Evolutionary conservation across 2,888 invertebrate genomes (phyloP).

Genomic region (Saturnia japonica): DNA sequence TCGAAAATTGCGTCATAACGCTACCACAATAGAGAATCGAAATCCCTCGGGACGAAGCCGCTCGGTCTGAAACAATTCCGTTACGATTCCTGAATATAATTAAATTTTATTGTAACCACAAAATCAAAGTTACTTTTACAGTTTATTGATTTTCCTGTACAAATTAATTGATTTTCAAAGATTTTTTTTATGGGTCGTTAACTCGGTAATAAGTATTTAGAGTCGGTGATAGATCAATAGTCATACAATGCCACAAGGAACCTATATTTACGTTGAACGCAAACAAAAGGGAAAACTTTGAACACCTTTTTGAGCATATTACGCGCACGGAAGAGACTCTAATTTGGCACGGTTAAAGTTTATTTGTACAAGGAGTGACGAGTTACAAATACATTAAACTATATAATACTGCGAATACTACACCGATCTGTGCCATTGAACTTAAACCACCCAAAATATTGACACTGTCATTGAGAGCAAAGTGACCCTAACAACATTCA

Average conservation of each 20-base stretch:
- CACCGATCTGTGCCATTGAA: too few species aligned
- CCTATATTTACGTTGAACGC: neutral
- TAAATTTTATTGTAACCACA: slow-evolving; percentile 23
- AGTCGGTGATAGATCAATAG: neutral
- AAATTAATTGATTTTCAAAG: neutral
- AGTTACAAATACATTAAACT: too few species aligned
- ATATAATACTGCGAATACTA: too few species aligned
- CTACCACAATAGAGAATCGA: neutral
- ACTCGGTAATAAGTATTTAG: neutral
- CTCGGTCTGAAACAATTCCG: slow-evolving; percentile 16
- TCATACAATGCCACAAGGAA: neutral
- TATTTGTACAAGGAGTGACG: too few species aligned
- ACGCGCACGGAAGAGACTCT: too few species aligned
- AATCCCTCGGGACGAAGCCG: neutral
- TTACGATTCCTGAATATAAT: slow-evolving; percentile 18
- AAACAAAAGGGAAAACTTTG: too few species aligned
- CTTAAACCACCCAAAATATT: too few species aligned
- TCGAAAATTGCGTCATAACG: slow-evolving; percentile 3
- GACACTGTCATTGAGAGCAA: too few species aligned
- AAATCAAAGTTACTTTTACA: slow-evolving; percentile 20
- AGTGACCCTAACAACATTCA: too few species aligned
- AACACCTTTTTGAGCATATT: too few species aligned
- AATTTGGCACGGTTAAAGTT: too few species aligned
- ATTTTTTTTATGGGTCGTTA: neutral
- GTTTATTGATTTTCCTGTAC: neutral